Conservation (phyloP, 2,888 invertebrate species). For the Acanthococcus lagerstroemiae region DNA sequence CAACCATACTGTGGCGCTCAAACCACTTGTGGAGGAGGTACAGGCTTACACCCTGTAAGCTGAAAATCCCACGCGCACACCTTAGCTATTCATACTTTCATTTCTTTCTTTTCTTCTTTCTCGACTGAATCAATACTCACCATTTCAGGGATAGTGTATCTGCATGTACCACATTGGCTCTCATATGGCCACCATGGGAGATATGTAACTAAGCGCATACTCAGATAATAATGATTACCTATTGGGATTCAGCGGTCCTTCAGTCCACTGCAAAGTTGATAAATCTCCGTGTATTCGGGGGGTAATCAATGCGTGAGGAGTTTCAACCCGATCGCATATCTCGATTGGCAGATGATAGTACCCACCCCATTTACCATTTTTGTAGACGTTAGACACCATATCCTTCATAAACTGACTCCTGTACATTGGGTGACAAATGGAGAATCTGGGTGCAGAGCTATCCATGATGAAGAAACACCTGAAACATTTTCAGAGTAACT, state of each 20-base stretch:
- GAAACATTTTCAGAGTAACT: too few species aligned
- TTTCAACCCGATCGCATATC: conserved; percentile 44
- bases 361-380: conserved; percentile 60
- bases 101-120: too few species aligned
- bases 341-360: conserved; percentile 69
- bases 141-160: too few species aligned
- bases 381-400: conserved; percentile 66
- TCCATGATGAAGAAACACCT: conserved; percentile 53
- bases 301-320: conserved; percentile 66
- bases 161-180: too few species aligned
- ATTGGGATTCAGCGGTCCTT: conserved; percentile 46
- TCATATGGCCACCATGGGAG: too few species aligned
- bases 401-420: conserved; percentile 57
- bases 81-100: too few species aligned
- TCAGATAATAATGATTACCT: background rate
- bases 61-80: too few species aligned
- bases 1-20: too few species aligned
- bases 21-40: too few species aligned
- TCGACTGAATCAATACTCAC: too few species aligned
- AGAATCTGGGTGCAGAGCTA: conserved; percentile 54
- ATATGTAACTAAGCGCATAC: too few species aligned
- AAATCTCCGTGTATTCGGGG: conserved; percentile 72
- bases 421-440: conserved; percentile 54
- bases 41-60: too few species aligned
- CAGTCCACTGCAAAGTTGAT: conserved; percentile 69